phyloP scores from a whole-genome alignment of 1,140 invertebrate genomes.

The Rhagoletis zephyria region DNA sequence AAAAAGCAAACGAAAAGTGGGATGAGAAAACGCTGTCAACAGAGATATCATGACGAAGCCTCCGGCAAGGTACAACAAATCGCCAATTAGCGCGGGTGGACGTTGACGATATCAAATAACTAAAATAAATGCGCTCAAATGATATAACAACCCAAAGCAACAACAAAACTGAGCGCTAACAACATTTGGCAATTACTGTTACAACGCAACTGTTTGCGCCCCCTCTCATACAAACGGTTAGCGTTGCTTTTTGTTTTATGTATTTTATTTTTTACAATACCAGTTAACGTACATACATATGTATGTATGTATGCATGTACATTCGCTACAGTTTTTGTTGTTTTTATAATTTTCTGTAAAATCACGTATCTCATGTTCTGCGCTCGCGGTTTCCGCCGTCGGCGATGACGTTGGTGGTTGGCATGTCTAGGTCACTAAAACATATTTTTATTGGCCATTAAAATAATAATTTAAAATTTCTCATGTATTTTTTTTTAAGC shows the following conservation, averaged over 20 bases:
- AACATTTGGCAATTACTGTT: conserved; percentile 18
- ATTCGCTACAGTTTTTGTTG: background rate
- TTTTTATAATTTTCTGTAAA: background rate
- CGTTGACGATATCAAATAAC: conserved; percentile 32
- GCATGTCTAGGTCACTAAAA: conserved; percentile 23
- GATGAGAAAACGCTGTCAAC: background rate
- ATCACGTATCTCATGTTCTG: conserved; percentile 2
- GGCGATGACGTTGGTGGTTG: background rate
- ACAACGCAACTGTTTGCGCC: background rate
- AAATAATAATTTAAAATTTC: conserved; percentile 40
- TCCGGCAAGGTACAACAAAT: background rate
- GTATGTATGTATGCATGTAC: no score
- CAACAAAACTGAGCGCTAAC: background rate
- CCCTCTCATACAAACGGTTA: background rate
- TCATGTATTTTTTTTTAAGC: conserved; percentile 3
- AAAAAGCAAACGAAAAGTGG: no score
- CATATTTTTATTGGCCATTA: conserved; percentile 38
- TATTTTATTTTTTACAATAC: background rate
- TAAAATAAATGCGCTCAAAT: conserved; percentile 21
- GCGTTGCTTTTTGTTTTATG: background rate
- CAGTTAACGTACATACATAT: background rate
- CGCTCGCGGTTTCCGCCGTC: background rate
- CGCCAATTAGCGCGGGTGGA: no score
- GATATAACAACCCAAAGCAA: background rate
- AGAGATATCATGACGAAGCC: no score